phyloP scores from a whole-genome alignment of 2,888 invertebrate species.

The Ethmia dodecea region DNA sequence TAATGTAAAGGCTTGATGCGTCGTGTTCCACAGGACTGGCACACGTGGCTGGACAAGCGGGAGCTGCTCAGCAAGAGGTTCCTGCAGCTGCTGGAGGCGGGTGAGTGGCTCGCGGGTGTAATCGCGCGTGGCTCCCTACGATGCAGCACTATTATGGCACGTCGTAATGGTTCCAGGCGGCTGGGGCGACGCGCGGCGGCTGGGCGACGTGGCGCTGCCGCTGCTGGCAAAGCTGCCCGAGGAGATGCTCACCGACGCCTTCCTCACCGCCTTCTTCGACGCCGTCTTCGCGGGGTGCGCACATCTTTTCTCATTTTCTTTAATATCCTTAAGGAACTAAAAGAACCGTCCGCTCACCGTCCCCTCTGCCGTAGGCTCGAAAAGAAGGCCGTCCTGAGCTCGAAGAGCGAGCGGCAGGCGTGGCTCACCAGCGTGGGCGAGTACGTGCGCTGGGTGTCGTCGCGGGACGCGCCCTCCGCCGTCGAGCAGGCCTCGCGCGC shows the following conservation, averaged over 20 bases:
- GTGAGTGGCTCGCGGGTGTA: no score
- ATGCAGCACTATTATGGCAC: not conserved
- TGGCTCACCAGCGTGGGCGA: constrained; percentile 84
- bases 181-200: constrained; percentile 84
- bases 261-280: constrained; percentile 82
- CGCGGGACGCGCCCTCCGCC: constrained; percentile 24
- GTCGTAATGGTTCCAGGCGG: constrained; percentile 70
- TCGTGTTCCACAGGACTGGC: constrained; percentile 84
- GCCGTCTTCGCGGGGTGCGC: constrained; percentile 82
- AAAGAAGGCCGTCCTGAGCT: constrained; percentile 75
- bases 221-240: constrained; percentile 83
- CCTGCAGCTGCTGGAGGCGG: constrained; percentile 46
- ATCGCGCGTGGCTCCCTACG: no score
- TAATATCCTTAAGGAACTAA: not conserved
- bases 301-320: not conserved
- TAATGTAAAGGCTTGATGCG: no score
- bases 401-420: constrained; percentile 82
- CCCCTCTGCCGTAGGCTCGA: constrained; percentile 66
- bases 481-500: constrained; percentile 33
- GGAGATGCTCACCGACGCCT: constrained; percentile 64
- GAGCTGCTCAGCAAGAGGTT: constrained; percentile 78
- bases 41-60: constrained; percentile 82
- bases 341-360: not conserved
- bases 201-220: constrained; percentile 87
- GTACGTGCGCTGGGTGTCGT: constrained; percentile 76